A percentile compares a stretch with the other conserved stretches of the same genome.
These are phyloP conservation scores for Bombus huntii DNA, from an alignment of 1,140 invertebrate species.

Conservation along the genomic window DNA sequence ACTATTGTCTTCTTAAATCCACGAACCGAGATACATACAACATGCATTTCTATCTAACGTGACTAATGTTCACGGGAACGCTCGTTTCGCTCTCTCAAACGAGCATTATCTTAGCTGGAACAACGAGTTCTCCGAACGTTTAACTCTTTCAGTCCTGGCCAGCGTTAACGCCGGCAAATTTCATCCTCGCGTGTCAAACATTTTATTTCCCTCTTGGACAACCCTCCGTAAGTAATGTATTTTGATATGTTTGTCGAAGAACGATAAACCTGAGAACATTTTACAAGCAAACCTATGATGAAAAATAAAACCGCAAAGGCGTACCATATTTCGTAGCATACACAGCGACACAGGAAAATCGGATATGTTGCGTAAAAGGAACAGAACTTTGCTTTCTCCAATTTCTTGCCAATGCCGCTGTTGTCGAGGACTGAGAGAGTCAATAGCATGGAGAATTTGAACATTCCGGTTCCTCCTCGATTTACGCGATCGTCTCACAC, in stretches of 20 bases:
- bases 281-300: not conserved
- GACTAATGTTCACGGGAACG: conserved; percentile 31
- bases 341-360: not conserved
- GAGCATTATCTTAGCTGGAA: conserved; percentile 9
- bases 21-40: conserved; percentile 54
- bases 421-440: not conserved
- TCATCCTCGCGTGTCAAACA: not conserved
- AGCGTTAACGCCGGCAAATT: no score
- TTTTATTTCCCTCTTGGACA: not conserved
- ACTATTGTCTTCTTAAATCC: conserved; percentile 63
- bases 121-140: not conserved
- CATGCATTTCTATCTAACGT: conserved; percentile 61
- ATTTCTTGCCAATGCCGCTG: not conserved
- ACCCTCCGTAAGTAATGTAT: not conserved
- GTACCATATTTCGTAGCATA: not conserved
- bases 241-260: not conserved
- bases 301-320: not conserved
- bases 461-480: conserved; percentile 30
- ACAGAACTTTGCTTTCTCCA: no score
- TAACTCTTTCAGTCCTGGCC: conserved; percentile 9
- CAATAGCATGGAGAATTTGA: conserved; percentile 23
- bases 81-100: not conserved
- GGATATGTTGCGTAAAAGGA: not conserved
- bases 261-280: no score
- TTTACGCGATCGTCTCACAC: not conserved